These are phyloP conservation scores for Hypolimnas misippus DNA, from an alignment of 2,888 invertebrate species.

Conservation along the genomic window DNA sequence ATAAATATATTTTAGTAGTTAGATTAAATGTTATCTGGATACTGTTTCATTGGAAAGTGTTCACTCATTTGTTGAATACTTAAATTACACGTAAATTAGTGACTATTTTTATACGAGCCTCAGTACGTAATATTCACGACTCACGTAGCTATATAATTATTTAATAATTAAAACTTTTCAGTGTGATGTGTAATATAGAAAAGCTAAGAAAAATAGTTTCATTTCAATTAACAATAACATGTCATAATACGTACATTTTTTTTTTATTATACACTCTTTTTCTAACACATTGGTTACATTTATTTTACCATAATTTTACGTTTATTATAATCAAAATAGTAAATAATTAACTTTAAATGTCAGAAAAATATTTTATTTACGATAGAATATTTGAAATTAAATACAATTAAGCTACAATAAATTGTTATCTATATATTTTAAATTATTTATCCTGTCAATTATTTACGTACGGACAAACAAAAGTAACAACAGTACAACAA, in stretches of 20 bases:
- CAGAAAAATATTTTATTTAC: neutral
- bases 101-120: too few relatives aligned
- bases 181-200: neutral
- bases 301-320: constrained; percentile 1
- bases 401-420: neutral
- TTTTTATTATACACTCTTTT: neutral
- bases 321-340: neutral
- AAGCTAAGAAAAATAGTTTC: constrained; percentile 31
- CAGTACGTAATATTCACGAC: too few relatives aligned
- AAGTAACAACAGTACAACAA: constrained; percentile 4
- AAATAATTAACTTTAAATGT: neutral
- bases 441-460: neutral
- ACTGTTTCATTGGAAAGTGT: too few relatives aligned
- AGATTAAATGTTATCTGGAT: too few relatives aligned
- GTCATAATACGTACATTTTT: constrained; percentile 1
- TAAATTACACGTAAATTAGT: too few relatives aligned
- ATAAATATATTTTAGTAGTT: too few relatives aligned
- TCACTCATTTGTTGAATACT: too few relatives aligned
- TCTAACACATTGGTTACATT: constrained; percentile 15
- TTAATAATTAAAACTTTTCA: neutral
- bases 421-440: neutral
- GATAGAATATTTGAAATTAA: neutral
- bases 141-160: too few relatives aligned
- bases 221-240: constrained; percentile 24
- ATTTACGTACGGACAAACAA: neutral